Evolutionary conservation across 2,113 vertebrate genomes (phyloP), one percentile per base, ranked within the genome.

Genomic region (Urocynchramus pylzowi): DNA sequence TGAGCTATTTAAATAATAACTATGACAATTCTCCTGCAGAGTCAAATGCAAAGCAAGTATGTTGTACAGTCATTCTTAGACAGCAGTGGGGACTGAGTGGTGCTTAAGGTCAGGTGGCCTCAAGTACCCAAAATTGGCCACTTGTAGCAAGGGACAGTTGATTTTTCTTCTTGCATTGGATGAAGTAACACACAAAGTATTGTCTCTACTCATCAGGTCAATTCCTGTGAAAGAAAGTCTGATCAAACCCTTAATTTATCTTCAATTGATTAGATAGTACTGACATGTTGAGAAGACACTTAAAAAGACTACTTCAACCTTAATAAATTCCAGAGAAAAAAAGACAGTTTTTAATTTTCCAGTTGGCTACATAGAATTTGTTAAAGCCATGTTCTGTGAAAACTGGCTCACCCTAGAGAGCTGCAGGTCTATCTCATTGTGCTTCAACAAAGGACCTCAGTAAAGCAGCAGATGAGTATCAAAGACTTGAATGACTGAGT

Each of bases 311-410:
- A 78, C 77, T 96, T 95, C 96, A 96, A 53, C 74, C 60, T 91
- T 92, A 94, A 95, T 94, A 91, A 96, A 95, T 91, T 57, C 30
- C 44, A 69, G 60, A 45, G 50, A 74, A 68, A 81, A 77, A 79
- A 83, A 61, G 70, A 69, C 70, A 89, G 78, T 78, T 95, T 93
- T 96, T 96, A 97, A 96, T 96, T 97, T 97, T 97, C 95, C 93
- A 95, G 83, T 89, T 95, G 97, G 81, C 83, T 96, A 90, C 60
- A 10, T 96, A 57, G 78, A 81, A 93, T 95, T 97, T 95, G 90
- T 96, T 96, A 90, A 93, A 97, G 81, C 71, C 39, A 68, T 73
- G 37, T 84, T 91, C 93, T 93, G 70, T 88, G 88, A 84, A 93
- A 96, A 94, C 73, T 83, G 81, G 60, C 47, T 97, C 35, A 54